Percentiles rank a stretch among this genome's conserved stretches.
phyloP scores from a whole-genome alignment of 2,888 invertebrate genomes.

The Microdon myrmicae region DNA sequence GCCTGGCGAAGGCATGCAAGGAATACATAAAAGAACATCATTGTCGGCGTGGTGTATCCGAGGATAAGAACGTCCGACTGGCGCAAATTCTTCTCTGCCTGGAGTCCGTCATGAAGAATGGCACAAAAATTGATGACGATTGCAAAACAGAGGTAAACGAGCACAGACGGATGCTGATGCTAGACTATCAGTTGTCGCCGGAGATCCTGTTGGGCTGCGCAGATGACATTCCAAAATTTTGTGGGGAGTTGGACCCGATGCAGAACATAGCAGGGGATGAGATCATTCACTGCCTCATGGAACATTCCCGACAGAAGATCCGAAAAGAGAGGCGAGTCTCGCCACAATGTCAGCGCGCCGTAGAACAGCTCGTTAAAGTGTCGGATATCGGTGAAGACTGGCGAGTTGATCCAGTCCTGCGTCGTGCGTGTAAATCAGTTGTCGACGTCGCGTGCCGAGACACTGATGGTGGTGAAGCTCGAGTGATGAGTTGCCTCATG shows the following conservation, averaged over 20 bases:
- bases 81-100: conserved; percentile 93
- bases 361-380: conserved; percentile 84
- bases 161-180: conserved; percentile 90
- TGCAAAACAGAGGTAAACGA: conserved; percentile 91
- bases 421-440: conserved; percentile 86
- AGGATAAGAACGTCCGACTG: conserved; percentile 83
- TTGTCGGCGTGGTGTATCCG: conserved; percentile 84
- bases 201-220: conserved; percentile 89
- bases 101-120: conserved; percentile 79
- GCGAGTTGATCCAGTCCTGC: conserved; percentile 91
- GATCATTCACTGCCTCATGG: conserved; percentile 96
- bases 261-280: conserved; percentile 73
- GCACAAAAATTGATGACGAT: conserved; percentile 77
- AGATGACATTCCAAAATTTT: conserved; percentile 82
- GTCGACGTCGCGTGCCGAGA: conserved; percentile 82
- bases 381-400: conserved; percentile 96
- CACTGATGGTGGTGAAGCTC: conserved; percentile 78
- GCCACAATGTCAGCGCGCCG: conserved; percentile 77
- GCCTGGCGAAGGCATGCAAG: conserved; percentile 87
- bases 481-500: conserved; percentile 94
- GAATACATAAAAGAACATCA: conserved; percentile 88
- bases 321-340: conserved; percentile 75
- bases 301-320: conserved; percentile 76
- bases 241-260: conserved; percentile 74
- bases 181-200: conserved; percentile 92